These are phyloP conservation scores for Eledona agricola DNA, from an alignment of 2,888 invertebrate species.

Conservation along the genomic window DNA sequence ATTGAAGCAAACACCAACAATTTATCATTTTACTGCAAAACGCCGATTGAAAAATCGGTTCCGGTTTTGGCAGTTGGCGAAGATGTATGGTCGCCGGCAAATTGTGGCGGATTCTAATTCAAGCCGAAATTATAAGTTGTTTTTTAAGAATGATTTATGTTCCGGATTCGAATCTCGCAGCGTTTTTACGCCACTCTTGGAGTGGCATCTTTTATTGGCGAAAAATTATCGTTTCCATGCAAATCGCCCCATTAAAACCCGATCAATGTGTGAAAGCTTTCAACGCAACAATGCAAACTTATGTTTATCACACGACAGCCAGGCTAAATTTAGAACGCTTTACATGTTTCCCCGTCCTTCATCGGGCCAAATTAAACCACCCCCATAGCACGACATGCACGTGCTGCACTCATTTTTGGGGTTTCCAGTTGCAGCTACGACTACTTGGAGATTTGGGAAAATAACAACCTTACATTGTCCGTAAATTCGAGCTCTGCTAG, in stretches of 20 bases:
- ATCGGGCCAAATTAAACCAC: not conserved
- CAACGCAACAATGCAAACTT: conserved; percentile 15
- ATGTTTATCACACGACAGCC: conserved; percentile 8
- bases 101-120: too few species aligned
- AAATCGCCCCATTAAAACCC: conserved; percentile 13
- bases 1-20: too few species aligned
- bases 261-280: conserved; percentile 17
- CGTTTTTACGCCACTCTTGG: conserved; percentile 6
- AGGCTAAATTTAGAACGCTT: conserved; percentile 13
- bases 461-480: conserved; percentile 51
- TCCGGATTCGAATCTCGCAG: too few species aligned
- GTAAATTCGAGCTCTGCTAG: conserved; percentile 39
- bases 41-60: too few species aligned
- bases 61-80: too few species aligned
- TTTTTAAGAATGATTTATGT: too few species aligned
- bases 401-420: not conserved
- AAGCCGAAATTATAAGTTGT: too few species aligned
- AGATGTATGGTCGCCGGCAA: too few species aligned
- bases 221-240: conserved; percentile 7
- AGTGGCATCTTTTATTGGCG: conserved; percentile 3
- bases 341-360: not conserved
- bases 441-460: conserved; percentile 74
- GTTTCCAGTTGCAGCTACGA: conserved; percentile 79
- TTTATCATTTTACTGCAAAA: too few species aligned
- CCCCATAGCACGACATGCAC: not conserved